A percentile compares a stretch with the other conserved stretches of the same genome.
Conservation (phyloP, 2,888 invertebrate genomes). For the Anaspis maculata region DNA sequence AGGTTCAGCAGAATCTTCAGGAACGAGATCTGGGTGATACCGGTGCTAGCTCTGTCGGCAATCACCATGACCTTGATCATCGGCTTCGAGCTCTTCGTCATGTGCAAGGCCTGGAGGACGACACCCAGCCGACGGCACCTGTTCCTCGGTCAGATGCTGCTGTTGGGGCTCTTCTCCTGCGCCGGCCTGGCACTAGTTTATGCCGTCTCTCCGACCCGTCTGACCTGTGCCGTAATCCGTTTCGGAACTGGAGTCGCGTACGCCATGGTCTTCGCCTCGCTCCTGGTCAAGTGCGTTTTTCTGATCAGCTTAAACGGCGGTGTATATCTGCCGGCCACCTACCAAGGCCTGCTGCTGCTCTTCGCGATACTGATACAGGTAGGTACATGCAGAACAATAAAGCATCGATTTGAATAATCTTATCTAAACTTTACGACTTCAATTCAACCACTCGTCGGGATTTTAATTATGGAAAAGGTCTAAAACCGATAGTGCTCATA, state of each 20-base stretch:
- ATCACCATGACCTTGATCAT: constrained; percentile 78
- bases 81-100: constrained; percentile 81
- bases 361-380: constrained; percentile 89
- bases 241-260: constrained; percentile 77
- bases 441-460: too few relatives aligned
- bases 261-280: constrained; percentile 80
- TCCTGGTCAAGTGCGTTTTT: constrained; percentile 91
- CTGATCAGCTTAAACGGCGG: constrained; percentile 84
- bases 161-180: constrained; percentile 74
- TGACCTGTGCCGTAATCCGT: constrained; percentile 74
- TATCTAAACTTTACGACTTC: too few relatives aligned
- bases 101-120: constrained; percentile 76
- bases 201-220: constrained; percentile 67
- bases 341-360: constrained; percentile 80
- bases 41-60: constrained; percentile 75
- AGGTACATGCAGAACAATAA: too few relatives aligned
- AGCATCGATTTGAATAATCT: too few relatives aligned
- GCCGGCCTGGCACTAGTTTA: constrained; percentile 72
- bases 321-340: constrained; percentile 85
- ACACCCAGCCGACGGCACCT: constrained; percentile 78
- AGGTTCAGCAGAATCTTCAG: constrained; percentile 41
- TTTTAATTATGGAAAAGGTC: too few relatives aligned
- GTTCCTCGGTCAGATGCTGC: constrained; percentile 78
- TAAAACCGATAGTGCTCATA: too few relatives aligned
- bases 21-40: constrained; percentile 83